Conservation (phyloP, 53 echinoderm and acorn worm species). For the Actinopyga echinites region DNA sequence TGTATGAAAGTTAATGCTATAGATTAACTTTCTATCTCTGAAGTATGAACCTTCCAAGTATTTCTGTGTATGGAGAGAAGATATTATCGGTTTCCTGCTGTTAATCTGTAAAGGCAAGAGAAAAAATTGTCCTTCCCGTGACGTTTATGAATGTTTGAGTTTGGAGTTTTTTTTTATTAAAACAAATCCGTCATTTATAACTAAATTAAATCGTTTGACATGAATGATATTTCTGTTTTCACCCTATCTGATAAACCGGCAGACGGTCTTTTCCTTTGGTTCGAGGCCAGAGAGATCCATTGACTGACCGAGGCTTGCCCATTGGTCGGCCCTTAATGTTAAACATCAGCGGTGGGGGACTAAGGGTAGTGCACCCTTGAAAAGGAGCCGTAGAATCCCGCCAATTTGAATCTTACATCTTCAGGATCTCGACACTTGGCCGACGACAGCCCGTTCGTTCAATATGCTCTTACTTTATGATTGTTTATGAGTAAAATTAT, state of each 20-base stretch:
- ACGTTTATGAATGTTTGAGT: too few species aligned
- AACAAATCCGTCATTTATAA: too few species aligned
- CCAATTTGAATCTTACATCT: slow-evolving; percentile 3
- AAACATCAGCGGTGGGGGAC: slow-evolving; percentile 22
- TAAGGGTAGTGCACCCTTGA: slow-evolving; percentile 31
- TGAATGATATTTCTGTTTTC: too few species aligned
- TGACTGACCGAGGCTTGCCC: slow-evolving; percentile 10
- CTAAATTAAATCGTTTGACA: too few species aligned
- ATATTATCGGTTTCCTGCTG: too few species aligned
- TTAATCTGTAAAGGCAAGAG: too few species aligned
- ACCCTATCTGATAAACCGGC: neutral
- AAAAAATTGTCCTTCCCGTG: too few species aligned
- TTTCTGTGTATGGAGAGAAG: too few species aligned
- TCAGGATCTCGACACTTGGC: slow-evolving; percentile 1
- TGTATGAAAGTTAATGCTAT: too few species aligned
- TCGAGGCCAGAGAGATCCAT: slow-evolving; percentile 5
- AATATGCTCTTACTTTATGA: neutral
- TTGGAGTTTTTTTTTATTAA: too few species aligned
- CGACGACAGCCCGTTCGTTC: slow-evolving; percentile 12
- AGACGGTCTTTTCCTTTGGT: slow-evolving; percentile 14
- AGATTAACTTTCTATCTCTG: too few species aligned
- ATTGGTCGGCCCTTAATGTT: slow-evolving; percentile 28
- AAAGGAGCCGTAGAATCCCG: slow-evolving; percentile 18
- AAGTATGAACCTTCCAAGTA: too few species aligned
- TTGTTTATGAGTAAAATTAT: slow-evolving; percentile 39